phyloP scores from a whole-genome alignment of 2,888 invertebrate genomes.

The Melanostoma scalare region DNA sequence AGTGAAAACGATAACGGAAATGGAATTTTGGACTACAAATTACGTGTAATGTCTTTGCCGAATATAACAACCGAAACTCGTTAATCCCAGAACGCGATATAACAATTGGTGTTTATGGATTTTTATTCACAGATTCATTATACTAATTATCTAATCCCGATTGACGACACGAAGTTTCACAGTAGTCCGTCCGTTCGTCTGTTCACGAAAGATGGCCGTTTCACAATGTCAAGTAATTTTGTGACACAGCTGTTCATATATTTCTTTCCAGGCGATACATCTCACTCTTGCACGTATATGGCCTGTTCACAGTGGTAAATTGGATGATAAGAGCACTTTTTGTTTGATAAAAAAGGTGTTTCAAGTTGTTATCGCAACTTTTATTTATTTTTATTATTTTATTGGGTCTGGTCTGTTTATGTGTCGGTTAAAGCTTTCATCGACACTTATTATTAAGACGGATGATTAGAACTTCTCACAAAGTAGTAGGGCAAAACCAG shows the following conservation, averaged over 20 bases:
- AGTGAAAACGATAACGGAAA: constrained; percentile 51
- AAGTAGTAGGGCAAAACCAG: too few relatives aligned
- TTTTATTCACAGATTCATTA: constrained; percentile 56
- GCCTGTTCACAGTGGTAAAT: constrained; percentile 56
- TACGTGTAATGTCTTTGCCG: not conserved
- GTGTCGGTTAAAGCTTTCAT: too few relatives aligned
- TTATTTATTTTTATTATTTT: too few relatives aligned
- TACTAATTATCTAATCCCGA: constrained; percentile 55
- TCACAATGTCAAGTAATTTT: constrained; percentile 62
- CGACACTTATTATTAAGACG: too few relatives aligned
- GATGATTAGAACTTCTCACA: too few relatives aligned
- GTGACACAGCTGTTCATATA: constrained; percentile 73
- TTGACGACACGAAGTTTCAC: constrained; percentile 31
- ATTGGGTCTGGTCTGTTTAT: too few relatives aligned
- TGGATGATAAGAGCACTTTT: constrained; percentile 38
- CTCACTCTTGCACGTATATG: constrained; percentile 35
- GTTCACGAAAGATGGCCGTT: constrained; percentile 44
- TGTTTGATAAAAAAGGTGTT: constrained; percentile 2
- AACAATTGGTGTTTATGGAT: not conserved
- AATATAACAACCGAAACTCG: constrained; percentile 31
- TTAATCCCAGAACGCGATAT: constrained; percentile 36
- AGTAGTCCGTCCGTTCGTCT: constrained; percentile 1
- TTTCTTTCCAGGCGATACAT: constrained; percentile 42
- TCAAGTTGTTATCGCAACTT: not conserved
- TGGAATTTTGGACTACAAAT: constrained; percentile 12